Evolutionary conservation across 1,140 invertebrate species (phyloP).

Genomic region (Drosophila sproati): DNA sequence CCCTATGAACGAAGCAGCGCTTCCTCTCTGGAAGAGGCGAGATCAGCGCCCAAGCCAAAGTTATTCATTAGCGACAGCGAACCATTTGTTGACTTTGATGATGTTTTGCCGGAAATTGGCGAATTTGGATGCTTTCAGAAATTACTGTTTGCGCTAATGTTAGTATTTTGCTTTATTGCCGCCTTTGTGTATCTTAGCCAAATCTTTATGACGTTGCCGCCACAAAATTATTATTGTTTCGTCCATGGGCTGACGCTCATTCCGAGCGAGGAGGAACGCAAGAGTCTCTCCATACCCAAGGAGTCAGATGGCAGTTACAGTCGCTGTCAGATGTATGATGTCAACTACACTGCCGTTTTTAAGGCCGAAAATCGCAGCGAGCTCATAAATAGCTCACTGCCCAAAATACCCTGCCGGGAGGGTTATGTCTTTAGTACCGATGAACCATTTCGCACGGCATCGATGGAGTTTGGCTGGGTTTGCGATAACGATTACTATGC

Average conservation of each 20-base stretch:
- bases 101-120: slow-evolving; percentile 92
- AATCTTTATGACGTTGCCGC: slow-evolving; percentile 92
- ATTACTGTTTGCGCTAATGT: slow-evolving; percentile 92
- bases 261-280: slow-evolving; percentile 37
- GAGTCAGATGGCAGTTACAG: slow-evolving; percentile 85
- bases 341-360: slow-evolving; percentile 87
- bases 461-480: slow-evolving; percentile 92
- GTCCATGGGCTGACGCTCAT: slow-evolving; percentile 87
- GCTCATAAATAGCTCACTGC: slow-evolving; percentile 87
- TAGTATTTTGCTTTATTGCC: slow-evolving; percentile 92
- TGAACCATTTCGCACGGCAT: slow-evolving; percentile 89
- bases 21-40: background rate
- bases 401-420: slow-evolving; percentile 86
- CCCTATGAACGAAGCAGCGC: background rate
- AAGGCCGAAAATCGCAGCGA: slow-evolving; percentile 84
- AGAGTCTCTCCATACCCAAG: slow-evolving; percentile 87
- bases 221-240: slow-evolving; percentile 91
- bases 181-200: slow-evolving; percentile 94
- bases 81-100: slow-evolving; percentile 90
- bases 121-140: slow-evolving; percentile 95
- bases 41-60: background rate
- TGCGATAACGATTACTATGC: slow-evolving; percentile 90
- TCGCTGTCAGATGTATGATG: slow-evolving; percentile 89
- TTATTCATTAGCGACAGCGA: slow-evolving; percentile 1
- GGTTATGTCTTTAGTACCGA: slow-evolving; percentile 90